phyloP scores from a whole-genome alignment of 1,140 invertebrate genomes.

The Drosophila obscura region DNA sequence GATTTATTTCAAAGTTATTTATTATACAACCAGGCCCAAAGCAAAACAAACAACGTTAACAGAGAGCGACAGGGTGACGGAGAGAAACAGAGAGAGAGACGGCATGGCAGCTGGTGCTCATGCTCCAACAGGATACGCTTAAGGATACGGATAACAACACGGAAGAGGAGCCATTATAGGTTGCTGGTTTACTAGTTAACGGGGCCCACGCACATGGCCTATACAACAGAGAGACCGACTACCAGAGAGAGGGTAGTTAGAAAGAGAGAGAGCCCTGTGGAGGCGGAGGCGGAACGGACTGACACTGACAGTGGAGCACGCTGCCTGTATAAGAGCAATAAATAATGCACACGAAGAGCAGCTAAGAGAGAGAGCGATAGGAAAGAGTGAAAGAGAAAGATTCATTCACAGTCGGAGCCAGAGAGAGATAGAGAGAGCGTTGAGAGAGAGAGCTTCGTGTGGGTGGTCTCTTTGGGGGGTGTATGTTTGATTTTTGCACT shows the following conservation, averaged over 20 bases:
- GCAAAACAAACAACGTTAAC: conserved; percentile 33
- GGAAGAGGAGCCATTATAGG: conserved; percentile 69
- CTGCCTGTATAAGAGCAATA: conserved; percentile 61
- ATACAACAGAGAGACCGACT: conserved; percentile 3
- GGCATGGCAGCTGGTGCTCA: conserved; percentile 34
- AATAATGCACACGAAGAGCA: conserved; percentile 59
- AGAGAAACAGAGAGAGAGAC: not conserved
- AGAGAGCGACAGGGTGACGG: not conserved
- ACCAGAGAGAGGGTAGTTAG: conserved; percentile 3
- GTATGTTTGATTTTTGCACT: conserved; percentile 73
- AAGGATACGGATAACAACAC: conserved; percentile 43
- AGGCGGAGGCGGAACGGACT: conserved; percentile 16
- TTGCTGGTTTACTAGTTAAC: conserved; percentile 68
- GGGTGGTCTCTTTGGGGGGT: conserved; percentile 37
- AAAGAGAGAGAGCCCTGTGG: conserved; percentile 1
- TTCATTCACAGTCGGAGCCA: not conserved
- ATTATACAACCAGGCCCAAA: conserved; percentile 56
- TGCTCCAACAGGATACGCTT: conserved; percentile 40
- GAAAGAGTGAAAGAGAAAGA: conserved; percentile 9
- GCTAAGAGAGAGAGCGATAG: conserved; percentile 15
- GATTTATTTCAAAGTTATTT: conserved; percentile 71
- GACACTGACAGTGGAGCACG: conserved; percentile 60
- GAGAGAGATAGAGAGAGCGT: conserved; percentile 3
- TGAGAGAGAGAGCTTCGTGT: conserved; percentile 8
- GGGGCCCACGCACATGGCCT: conserved; percentile 51